Conservation (phyloP, 1,140 invertebrate species). For the Lepidostoma basale region DNA sequence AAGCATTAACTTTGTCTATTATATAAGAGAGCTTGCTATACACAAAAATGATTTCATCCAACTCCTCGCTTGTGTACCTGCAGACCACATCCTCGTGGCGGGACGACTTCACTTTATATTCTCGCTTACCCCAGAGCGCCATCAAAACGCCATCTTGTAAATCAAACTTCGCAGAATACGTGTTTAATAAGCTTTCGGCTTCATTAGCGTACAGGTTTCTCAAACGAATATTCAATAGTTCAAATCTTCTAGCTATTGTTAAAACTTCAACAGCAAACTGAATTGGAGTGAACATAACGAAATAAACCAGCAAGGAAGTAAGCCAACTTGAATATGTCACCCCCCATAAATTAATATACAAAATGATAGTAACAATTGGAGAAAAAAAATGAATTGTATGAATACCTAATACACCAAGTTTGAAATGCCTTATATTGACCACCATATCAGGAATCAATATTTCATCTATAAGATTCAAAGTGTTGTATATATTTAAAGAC, state of each 20-base stretch:
- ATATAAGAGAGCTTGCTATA: slow-evolving; percentile 12
- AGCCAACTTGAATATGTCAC: too few species aligned
- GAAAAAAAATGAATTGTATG: not conserved
- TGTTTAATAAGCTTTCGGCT: not conserved
- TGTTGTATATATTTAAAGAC: not conserved
- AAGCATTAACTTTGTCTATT: slow-evolving; percentile 1
- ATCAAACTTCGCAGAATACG: slow-evolving; percentile 6
- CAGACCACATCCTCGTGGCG: not conserved
- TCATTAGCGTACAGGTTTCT: slow-evolving; percentile 4
- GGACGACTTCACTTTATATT: not conserved
- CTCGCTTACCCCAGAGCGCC: not conserved
- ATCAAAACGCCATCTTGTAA: slow-evolving; percentile 7
- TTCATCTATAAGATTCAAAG: not conserved
- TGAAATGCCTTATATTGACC: not conserved
- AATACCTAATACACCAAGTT: not conserved
- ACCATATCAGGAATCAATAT: not conserved
- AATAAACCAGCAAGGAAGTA: not conserved
- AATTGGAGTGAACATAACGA: not conserved
- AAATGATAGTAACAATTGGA: not conserved
- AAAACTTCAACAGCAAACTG: slow-evolving; percentile 2
- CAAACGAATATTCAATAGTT: slow-evolving; percentile 2
- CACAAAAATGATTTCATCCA: not conserved
- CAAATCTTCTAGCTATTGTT: slow-evolving; percentile 7
- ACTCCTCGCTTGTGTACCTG: not conserved
- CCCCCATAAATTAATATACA: not conserved